These are phyloP conservation scores for Myxocyprinus asiaticus DNA, from an alignment of 2,113 vertebrate species.

Conservation along the genomic window DNA sequence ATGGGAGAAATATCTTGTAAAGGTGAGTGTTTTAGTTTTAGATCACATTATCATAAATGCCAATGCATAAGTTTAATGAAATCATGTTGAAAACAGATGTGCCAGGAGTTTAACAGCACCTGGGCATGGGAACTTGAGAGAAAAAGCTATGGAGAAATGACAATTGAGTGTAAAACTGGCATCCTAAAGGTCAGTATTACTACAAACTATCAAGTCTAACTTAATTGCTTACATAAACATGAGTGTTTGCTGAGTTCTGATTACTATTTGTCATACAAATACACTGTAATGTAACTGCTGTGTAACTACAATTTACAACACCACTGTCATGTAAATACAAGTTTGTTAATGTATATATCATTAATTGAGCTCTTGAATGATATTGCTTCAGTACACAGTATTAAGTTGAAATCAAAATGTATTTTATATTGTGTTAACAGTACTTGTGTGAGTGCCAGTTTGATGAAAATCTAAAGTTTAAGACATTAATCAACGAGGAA, in stretches of 20 bases:
- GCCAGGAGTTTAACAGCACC: conserved; percentile 93
- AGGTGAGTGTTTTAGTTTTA: conserved; percentile 74
- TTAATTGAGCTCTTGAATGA: too few relatives aligned
- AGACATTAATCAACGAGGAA: conserved; percentile 92
- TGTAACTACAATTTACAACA: too few relatives aligned
- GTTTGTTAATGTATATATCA: too few relatives aligned
- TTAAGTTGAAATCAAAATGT: neutral
- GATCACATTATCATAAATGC: neutral
- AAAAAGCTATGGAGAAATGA: conserved; percentile 94
- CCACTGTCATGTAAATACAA: too few relatives aligned
- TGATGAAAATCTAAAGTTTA: conserved; percentile 98
- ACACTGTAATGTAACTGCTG: too few relatives aligned
- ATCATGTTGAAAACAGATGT: conserved; percentile 76
- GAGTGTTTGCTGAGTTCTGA: too few relatives aligned
- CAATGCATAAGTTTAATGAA: neutral
- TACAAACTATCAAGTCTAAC: too few relatives aligned
- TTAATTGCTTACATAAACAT: too few relatives aligned
- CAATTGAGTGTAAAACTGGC: conserved; percentile 91
- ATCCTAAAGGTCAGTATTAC: conserved; percentile 86
- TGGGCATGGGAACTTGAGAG: conserved; percentile 99
- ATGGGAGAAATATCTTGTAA: conserved; percentile 98
- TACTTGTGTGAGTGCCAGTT: conserved; percentile 98
- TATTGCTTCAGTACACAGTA: neutral
- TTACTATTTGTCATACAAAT: too few relatives aligned
- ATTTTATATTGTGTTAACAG: conserved; percentile 64